Base-by-base conservation (phyloP, 2,797 vertebrate species). In the Cuniculus paca region DNA sequence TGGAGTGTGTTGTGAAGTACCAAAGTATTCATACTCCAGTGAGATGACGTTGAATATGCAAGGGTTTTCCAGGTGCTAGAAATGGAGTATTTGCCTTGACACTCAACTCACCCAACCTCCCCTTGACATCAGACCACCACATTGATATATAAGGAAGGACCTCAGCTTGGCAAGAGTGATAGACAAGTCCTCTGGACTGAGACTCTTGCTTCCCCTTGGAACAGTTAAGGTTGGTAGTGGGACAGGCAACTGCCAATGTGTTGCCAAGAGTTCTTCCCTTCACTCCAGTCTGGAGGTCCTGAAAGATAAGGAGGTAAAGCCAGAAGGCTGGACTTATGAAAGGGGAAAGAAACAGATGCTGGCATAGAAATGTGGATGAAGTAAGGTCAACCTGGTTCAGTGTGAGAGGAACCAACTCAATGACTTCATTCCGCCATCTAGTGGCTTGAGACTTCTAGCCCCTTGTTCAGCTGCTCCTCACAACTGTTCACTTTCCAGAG, bases 361-460 rank as follows among this genome's bases (percentile, higher is more conserved):
- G 60, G 60, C 26, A 9, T 26, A 75, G 48, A 56, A 56, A 5
- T 50, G 14, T 80, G 5, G 20, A 36, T 74, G 7, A 50, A 20
- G 28, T 81, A 42, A 90, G 36, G 83, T 79, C 84, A 72, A 56
- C n/a, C 54, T 68, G 24, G 61, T 58, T 75, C 89, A 31, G 2
- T 0, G 14, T 11, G 79, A 31, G n/a, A 22, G 39, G 48, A 20
- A 28, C 48, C 22, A 92, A 74, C 34, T 86, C 3, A 0, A 4
- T 36, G 74, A 81, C 39, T 68, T 77, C 45, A 36, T 28, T 28
- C 77, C 94, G 93, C 85, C 93, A 90, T 88, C 85, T 96, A 80
- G 90, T 65, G 92, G 81, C 63, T 1, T 93, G 26, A 60, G 52
- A 3, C 13, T 42, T 61, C 26, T 39, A 34, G 45, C 54, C 13